A percentile compares a stretch with the other conserved stretches of the same genome.
Conservation (phyloP, 2,888 invertebrate genomes). For the Diplolepis rosae region DNA sequence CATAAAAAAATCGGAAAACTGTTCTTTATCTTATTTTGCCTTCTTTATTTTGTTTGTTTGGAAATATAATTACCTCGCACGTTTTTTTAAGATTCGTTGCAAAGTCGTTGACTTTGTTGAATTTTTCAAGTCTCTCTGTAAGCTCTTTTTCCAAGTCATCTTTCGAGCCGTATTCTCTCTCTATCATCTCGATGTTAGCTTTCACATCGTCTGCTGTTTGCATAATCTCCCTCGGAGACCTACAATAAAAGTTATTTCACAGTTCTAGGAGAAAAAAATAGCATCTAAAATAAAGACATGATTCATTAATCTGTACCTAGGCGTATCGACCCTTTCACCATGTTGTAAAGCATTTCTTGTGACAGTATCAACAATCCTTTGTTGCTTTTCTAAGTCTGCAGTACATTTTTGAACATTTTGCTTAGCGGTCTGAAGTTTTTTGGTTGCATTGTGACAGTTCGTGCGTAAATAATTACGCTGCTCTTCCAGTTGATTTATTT, state of each 20-base stretch:
- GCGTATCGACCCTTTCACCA: conserved; percentile 75
- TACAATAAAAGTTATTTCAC: conserved; percentile 41
- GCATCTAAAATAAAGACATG: conserved; percentile 2
- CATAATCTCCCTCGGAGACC: conserved; percentile 55
- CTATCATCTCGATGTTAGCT: conserved; percentile 56
- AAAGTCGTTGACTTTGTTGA: conserved; percentile 59
- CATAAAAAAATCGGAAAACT: too few relatives aligned
- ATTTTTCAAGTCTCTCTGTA: conserved; percentile 63
- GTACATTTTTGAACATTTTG: conserved; percentile 55
- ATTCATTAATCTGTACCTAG: conserved; percentile 71
- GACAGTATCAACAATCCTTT: conserved; percentile 64
- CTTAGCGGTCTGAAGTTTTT: conserved; percentile 47
- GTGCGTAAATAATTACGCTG: conserved; percentile 63
- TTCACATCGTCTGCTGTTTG: conserved; percentile 46
- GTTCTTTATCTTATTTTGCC: too few relatives aligned
- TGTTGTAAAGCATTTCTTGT: conserved; percentile 73
- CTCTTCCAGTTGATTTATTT: conserved; percentile 72
- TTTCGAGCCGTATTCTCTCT: conserved; percentile 59
- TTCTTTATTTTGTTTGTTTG: too few relatives aligned
- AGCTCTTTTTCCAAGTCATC: conserved; percentile 64
- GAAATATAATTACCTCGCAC: conserved; percentile 55
- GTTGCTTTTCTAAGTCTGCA: conserved; percentile 71
- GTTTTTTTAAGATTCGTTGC: conserved; percentile 49
- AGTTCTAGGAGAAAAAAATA: conserved; percentile 20
- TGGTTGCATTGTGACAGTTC: conserved; percentile 46